Percentiles rank a stretch among this genome's conserved stretches.
phyloP scores from a whole-genome alignment of 2,113 vertebrate genomes.

The Oncorhynchus gorbuscha region DNA sequence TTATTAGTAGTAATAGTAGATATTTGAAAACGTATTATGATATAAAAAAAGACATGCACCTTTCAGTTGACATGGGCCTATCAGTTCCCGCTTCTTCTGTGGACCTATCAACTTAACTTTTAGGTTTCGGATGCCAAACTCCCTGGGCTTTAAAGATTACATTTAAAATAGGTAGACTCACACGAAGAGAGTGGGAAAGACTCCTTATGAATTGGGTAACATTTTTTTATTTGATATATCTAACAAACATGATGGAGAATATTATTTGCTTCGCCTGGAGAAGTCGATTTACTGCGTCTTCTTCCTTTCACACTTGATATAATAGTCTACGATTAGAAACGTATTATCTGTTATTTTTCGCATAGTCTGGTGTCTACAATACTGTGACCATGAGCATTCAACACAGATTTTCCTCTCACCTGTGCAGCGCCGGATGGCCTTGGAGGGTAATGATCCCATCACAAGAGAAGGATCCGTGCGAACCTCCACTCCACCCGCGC shows the following conservation, averaged over 20 bases:
- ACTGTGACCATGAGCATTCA: slow-evolving; percentile 10
- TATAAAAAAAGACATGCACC: no score
- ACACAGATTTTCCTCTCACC: slow-evolving; percentile 27
- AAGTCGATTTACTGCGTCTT: not conserved
- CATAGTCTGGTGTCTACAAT: slow-evolving; percentile 16
- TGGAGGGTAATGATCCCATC: slow-evolving; percentile 1
- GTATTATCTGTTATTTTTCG: not conserved
- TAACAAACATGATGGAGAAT: not conserved
- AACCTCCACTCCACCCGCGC: no score
- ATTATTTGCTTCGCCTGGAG: not conserved
- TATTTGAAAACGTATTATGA: no score
- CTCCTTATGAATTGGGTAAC: not conserved
- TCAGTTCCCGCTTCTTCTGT: not conserved
- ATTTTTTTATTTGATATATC: not conserved
- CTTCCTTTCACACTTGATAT: not conserved
- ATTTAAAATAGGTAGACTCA: not conserved
- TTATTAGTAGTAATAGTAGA: no score
- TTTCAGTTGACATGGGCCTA: no score
- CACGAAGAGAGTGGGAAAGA: not conserved
- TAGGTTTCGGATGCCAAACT: not conserved
- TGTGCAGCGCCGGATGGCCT: slow-evolving; percentile 27
- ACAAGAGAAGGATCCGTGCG: no score
- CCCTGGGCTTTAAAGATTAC: not conserved
- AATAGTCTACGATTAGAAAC: not conserved
- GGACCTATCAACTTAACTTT: not conserved